A percentile compares a stretch with the other conserved stretches of the same genome.
Conservation (phyloP, 2,797 vertebrate genomes). For the Macropodus opercularis region DNA sequence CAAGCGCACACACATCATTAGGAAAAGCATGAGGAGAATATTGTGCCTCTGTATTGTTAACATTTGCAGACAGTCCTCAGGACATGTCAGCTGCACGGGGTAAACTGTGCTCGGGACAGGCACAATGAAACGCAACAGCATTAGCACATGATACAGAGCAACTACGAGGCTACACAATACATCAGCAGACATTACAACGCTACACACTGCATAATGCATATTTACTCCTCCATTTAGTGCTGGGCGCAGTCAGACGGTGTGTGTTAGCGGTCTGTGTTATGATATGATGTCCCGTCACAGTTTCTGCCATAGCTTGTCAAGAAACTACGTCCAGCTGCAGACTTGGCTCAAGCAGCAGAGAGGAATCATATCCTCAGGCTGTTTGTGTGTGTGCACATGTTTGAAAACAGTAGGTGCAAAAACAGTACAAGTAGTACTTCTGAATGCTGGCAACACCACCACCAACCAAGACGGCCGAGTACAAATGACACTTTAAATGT, state of each 20-base stretch:
- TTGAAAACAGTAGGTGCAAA: conserved; percentile 3
- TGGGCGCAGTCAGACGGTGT: conserved; percentile 42
- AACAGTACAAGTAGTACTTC: background rate
- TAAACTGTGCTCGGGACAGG: conserved; percentile 43
- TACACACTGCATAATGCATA: conserved; percentile 16
- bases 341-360: conserved; percentile 21
- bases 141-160: too few relatives aligned
- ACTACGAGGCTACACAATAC: conserved; percentile 15
- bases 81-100: conserved; percentile 44
- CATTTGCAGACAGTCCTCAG: conserved; percentile 42
- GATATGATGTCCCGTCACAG: conserved; percentile 51
- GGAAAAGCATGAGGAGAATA: conserved; percentile 22
- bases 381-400: conserved; percentile 18
- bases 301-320: conserved; percentile 65
- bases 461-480: conserved; percentile 5
- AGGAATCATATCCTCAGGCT: conserved; percentile 13
- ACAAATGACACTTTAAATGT: conserved; percentile 64
- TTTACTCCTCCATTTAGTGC: conserved; percentile 44
- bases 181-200: conserved; percentile 17
- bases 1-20: conserved; percentile 17
- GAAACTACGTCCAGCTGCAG: conserved; percentile 44
- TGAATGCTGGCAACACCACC: background rate
- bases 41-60: conserved; percentile 37
- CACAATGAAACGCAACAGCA: conserved; percentile 33
- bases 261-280: conserved; percentile 30